Evolutionary conservation across 2,888 invertebrate genomes (phyloP), one percentile per base, ranked within the genome.

Genomic region (Dioctria linearis): DNA sequence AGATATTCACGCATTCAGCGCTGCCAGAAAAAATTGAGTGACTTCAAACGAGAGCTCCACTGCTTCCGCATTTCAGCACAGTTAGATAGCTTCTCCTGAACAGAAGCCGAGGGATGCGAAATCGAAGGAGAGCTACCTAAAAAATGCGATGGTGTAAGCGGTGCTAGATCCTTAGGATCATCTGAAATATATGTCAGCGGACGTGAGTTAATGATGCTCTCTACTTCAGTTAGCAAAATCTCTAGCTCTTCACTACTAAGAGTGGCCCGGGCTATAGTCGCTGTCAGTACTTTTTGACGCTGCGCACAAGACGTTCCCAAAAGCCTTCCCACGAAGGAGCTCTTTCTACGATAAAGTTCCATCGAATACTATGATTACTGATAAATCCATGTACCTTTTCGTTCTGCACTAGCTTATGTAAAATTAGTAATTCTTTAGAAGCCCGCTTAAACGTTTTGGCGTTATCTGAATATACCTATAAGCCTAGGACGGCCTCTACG

Each of bases 361-460:
- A 65, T 39, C 13, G n/a, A 39, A 65, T 65, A 9, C 42, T n/a
- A 3, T 65, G n/a, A 13, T 39, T 65, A 65, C 39, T 39, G 6
- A 65, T 8, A 37, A 65, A 65, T 65, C 65, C 65, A 3, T 65
- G 65, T 39, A 65, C 6, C 40, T 3, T 6, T 39, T 65, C 65
- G 37, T 40, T 65, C 13, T 65, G 8, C 9, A 39, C 8, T 6
- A 65, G 5, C 5, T 13, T 37, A 3, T 37, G n/a, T 2, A 65
- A 40, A 5, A 43, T 66, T 25, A 2, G 40, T 57, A 67, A 13
- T 69, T 25, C 78, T n/a, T 39, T 69, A 3, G 80, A 75, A 25
- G 80, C 65, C 8, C 65, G 65, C 40, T 65, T 65, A 5, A 65
- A 65, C 39, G 65, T 65, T 37, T 40, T 65, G 11, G 65, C 39